A percentile compares a stretch with the other conserved stretches of the same genome.
phyloP scores from a whole-genome alignment of 2,888 invertebrate species.

The Pachymerium ferrugineum region DNA sequence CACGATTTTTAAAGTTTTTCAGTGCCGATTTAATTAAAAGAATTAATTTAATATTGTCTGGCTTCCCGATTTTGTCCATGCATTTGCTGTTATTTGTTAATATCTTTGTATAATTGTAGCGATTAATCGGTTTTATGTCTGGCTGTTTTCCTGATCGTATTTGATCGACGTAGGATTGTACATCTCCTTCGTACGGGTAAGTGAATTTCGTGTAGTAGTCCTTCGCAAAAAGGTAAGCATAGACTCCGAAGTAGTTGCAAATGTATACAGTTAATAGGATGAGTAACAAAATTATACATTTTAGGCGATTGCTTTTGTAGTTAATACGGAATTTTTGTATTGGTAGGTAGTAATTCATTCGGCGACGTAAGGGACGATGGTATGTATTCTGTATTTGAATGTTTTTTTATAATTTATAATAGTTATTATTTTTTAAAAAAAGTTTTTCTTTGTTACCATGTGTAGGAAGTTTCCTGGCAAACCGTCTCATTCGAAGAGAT shows the following conservation, averaged over 20 bases:
- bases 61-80: conserved; percentile 43
- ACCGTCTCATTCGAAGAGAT: no score
- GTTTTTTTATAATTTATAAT: no score
- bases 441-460: no score
- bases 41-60: conserved; percentile 58
- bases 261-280: no score
- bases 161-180: conserved; percentile 53
- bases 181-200: conserved; percentile 71
- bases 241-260: conserved; percentile 62
- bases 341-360: no score
- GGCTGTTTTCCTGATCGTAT: conserved; percentile 58
- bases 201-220: conserved; percentile 65
- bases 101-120: conserved; percentile 41
- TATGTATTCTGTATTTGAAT: no score
- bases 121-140: conserved; percentile 56
- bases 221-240: conserved; percentile 65
- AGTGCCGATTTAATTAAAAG: conserved; percentile 76
- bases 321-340: no score
- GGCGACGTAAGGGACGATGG: no score
- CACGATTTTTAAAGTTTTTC: conserved; percentile 61
- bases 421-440: no score
- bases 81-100: conserved; percentile 42
- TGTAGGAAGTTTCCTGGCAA: no score
- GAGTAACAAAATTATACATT: no score
- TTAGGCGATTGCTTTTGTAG: no score